Conservation (phyloP, 2,797 vertebrate species). For the Lithobates pipiens region DNA sequence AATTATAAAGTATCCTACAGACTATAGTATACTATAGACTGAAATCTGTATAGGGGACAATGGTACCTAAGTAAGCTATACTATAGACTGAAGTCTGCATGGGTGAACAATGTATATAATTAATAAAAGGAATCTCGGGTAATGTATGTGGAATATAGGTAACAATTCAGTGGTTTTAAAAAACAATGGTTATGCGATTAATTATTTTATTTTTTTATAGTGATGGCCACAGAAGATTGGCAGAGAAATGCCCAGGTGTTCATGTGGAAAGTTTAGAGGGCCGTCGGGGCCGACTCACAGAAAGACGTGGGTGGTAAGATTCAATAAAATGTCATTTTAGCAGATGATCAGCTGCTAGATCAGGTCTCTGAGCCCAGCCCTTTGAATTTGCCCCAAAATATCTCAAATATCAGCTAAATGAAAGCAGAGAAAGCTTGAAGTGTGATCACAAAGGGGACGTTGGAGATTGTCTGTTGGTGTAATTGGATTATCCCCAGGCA, state of each 20-base stretch:
- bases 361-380: background rate
- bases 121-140: too few species aligned
- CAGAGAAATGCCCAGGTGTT: background rate
- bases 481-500: conserved; percentile 49
- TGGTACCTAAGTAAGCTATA: too few species aligned
- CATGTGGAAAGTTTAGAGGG: background rate
- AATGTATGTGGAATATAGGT: too few species aligned
- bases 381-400: conserved; percentile 5
- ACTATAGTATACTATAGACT: too few species aligned
- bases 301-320: background rate
- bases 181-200: background rate
- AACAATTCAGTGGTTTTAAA: too few species aligned
- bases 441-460: conserved; percentile 1
- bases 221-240: background rate
- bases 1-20: background rate
- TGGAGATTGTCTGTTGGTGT: conserved; percentile 24
- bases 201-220: background rate
- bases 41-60: too few species aligned
- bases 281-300: background rate
- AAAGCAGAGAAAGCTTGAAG: background rate
- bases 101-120: too few species aligned
- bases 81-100: too few species aligned
- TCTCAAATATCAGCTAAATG: conserved; percentile 3
- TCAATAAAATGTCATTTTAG: background rate
- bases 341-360: background rate